Percentiles rank a stretch among this genome's conserved stretches.
Conservation (phyloP, 2,113 vertebrate genomes). For the Podarcis muralis region DNA sequence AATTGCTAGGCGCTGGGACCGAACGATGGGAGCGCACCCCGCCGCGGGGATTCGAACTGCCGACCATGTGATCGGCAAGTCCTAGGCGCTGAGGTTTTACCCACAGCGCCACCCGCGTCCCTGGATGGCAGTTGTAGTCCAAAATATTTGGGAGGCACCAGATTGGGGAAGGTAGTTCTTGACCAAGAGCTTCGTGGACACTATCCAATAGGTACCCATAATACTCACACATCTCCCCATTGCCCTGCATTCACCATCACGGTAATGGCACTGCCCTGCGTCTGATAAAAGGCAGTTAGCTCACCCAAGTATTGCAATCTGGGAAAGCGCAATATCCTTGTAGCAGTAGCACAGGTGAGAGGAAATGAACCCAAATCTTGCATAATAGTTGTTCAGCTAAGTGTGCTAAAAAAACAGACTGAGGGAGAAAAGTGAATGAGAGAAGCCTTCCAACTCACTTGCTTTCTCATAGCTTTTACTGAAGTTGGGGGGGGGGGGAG, state of each 20-base stretch:
- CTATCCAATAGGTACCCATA: not conserved
- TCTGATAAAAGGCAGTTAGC: not conserved
- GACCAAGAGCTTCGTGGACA: not conserved
- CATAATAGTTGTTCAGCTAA: not conserved
- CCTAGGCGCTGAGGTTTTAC: no score
- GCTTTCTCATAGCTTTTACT: not conserved
- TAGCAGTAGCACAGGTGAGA: not conserved
- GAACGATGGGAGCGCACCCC: no score
- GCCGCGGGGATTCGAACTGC: no score
- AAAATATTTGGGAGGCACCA: no score
- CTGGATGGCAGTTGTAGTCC: no score
- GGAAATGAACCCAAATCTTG: not conserved
- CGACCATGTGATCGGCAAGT: no score
- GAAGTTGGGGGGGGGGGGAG: not conserved
- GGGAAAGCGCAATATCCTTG: not conserved
- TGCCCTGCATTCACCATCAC: not conserved
- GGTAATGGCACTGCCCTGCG: not conserved
- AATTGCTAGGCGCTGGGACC: no score
- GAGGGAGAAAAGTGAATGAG: not conserved
- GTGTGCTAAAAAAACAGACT: not conserved
- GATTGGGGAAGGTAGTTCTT: not conserved
- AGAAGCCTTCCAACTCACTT: not conserved
- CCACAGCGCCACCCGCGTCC: no score
- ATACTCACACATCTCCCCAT: not conserved
- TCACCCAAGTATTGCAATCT: not conserved